These are phyloP conservation scores for Anodontia alba DNA, from an alignment of 2,888 invertebrate genomes.

Conservation along the genomic window DNA sequence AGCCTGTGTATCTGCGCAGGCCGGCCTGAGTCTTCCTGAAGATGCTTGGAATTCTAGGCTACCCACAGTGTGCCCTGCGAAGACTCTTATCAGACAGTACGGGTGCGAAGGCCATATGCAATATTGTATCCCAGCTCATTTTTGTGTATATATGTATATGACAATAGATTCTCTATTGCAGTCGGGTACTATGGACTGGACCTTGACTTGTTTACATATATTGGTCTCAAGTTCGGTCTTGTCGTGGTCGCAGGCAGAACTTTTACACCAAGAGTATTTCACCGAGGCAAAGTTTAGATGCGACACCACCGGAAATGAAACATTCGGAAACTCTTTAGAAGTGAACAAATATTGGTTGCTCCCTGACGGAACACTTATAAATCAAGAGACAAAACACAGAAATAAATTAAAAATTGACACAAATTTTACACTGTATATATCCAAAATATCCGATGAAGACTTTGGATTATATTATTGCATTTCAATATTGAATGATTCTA, in stretches of 20 bases:
- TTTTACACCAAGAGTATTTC: neutral
- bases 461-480: conserved; percentile 73
- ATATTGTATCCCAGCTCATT: too few species aligned
- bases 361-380: neutral
- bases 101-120: too few species aligned
- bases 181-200: neutral
- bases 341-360: conserved; percentile 5
- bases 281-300: neutral
- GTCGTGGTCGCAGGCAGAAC: neutral
- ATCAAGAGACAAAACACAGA: neutral
- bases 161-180: neutral
- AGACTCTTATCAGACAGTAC: too few species aligned
- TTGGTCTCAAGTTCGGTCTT: neutral
- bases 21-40: too few species aligned
- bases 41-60: too few species aligned
- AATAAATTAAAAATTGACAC: neutral
- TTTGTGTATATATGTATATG: too few species aligned
- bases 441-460: conserved; percentile 53
- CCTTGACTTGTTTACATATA: too few species aligned
- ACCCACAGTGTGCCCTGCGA: too few species aligned
- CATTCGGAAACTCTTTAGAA: neutral
- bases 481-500: conserved; percentile 43
- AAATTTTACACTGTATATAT: neutral
- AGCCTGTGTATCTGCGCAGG: too few species aligned
- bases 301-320: neutral